Conservation (phyloP, 2,797 vertebrate species). For the Vultur gryphus region DNA sequence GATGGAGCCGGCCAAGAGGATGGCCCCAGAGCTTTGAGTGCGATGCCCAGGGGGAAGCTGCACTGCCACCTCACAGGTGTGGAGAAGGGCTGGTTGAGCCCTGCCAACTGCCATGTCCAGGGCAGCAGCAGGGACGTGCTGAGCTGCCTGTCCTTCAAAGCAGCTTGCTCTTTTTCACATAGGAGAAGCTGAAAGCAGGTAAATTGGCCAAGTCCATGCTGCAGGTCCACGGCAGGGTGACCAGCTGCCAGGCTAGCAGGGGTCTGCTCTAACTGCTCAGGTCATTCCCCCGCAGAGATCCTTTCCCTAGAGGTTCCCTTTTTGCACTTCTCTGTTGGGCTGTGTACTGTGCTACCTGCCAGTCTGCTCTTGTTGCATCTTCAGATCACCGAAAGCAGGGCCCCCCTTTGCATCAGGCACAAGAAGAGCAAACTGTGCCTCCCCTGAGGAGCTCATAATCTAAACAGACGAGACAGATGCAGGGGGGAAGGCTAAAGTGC, state of each 20-base stretch:
- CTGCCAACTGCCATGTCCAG: rapidly evolving
- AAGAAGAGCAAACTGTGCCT: neutral
- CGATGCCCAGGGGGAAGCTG: neutral
- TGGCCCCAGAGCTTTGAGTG: neutral
- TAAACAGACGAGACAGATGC: neutral
- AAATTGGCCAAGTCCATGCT: rapidly evolving
- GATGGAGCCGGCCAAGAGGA: neutral
- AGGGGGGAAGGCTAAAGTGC: neutral
- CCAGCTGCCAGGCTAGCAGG: neutral
- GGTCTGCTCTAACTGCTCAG: neutral
- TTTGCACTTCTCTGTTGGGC: neutral
- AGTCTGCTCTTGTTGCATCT: neutral
- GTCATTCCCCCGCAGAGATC: neutral
- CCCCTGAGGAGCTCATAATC: neutral
- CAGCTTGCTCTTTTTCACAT: rapidly evolving
- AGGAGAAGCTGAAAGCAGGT: neutral
- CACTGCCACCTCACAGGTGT: neutral
- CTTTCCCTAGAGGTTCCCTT: neutral
- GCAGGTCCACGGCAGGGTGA: neutral
- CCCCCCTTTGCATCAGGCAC: too few relatives aligned
- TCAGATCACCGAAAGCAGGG: neutral
- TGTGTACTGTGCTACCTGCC: neutral
- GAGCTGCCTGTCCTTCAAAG: neutral
- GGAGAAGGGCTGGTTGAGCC: neutral
- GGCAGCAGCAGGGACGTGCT: neutral